phyloP scores from a whole-genome alignment of 2,888 invertebrate genomes.

The Ommatoiulus sabulosus region DNA sequence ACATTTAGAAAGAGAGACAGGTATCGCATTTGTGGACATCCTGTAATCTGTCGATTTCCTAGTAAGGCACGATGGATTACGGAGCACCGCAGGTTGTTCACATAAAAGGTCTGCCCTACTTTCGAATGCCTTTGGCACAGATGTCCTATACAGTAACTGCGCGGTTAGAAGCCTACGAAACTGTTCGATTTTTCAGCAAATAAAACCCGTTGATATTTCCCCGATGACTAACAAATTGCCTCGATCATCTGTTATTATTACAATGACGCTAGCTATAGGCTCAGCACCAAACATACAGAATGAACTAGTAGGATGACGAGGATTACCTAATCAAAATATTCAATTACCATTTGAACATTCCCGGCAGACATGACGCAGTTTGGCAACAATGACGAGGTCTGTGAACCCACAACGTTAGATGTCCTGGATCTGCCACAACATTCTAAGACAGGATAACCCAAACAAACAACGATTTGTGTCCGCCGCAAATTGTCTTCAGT shows the following conservation, averaged over 20 bases:
- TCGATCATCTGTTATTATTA: background rate
- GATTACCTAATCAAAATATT: background rate
- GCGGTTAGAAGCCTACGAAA: background rate
- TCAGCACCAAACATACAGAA: background rate
- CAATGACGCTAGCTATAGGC: background rate
- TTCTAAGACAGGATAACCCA: too few species aligned
- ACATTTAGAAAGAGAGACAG: background rate
- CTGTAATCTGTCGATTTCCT: slow-evolving; percentile 29
- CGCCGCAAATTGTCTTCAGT: too few species aligned
- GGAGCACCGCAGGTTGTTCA: slow-evolving; percentile 10
- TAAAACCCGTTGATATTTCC: slow-evolving; percentile 11
- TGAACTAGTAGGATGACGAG: background rate
- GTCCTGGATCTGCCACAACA: background rate
- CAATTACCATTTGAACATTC: background rate
- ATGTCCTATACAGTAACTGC: background rate
- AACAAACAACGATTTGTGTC: too few species aligned
- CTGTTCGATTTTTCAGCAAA: background rate
- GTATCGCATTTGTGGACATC: background rate
- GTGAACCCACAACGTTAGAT: background rate
- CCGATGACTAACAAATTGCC: slow-evolving; percentile 36
- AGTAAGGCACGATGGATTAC: background rate
- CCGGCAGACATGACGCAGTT: background rate
- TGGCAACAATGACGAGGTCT: background rate
- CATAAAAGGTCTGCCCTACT: slow-evolving; percentile 29
- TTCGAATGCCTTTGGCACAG: slow-evolving; percentile 19